These are phyloP conservation scores for Oryctes rhinoceros DNA, from an alignment of 1,140 invertebrate species.

Conservation along the genomic window DNA sequence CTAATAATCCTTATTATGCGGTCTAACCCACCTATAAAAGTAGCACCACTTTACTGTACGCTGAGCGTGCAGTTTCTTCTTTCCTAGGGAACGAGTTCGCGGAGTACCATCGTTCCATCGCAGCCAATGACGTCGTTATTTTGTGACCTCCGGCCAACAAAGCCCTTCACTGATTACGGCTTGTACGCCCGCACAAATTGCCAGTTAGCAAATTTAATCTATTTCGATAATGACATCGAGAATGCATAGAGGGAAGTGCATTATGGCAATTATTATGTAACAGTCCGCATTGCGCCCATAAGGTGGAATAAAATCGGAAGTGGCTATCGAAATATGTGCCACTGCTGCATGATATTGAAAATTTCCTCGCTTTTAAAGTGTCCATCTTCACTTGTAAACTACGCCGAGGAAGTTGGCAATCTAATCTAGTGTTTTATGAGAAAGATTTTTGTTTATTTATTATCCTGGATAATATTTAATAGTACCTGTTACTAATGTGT, in stretches of 20 bases:
- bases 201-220: slow-evolving; percentile 34
- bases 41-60: background rate
- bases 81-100: slow-evolving; percentile 10
- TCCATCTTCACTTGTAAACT: too few species aligned
- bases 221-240: slow-evolving; percentile 19
- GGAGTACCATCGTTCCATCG: background rate
- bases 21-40: background rate
- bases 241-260: slow-evolving; percentile 3
- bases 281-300: background rate
- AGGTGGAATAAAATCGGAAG: too few species aligned
- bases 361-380: too few species aligned
- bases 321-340: too few species aligned
- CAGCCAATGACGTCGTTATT: slow-evolving; percentile 25
- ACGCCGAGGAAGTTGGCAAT: too few species aligned
- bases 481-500: too few species aligned
- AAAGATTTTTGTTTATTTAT: too few species aligned
- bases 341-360: too few species aligned
- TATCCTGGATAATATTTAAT: too few species aligned
- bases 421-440: too few species aligned
- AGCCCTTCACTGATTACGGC: slow-evolving; percentile 18
- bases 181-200: slow-evolving; percentile 1
- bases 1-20: background rate
- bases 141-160: slow-evolving; percentile 1
- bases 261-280: slow-evolving; percentile 7
- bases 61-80: slow-evolving; percentile 10